phyloP scores from a whole-genome alignment of 2,797 vertebrate genomes.

The Xerus rutilus region DNA sequence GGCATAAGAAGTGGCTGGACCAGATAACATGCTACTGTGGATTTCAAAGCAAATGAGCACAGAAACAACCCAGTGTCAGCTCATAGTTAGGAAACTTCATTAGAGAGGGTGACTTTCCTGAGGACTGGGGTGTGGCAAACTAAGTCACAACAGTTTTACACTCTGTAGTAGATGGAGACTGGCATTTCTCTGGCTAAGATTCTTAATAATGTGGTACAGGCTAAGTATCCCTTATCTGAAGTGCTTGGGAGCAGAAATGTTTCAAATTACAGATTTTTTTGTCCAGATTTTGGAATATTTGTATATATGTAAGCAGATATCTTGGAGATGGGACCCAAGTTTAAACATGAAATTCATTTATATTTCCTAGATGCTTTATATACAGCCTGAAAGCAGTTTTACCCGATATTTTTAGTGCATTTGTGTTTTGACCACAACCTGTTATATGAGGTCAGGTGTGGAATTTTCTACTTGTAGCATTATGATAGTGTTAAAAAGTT shows the following conservation, averaged over 20 bases:
- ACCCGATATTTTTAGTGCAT: neutral
- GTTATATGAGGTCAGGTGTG: neutral
- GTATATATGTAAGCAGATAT: neutral
- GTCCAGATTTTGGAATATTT: neutral
- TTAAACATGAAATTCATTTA: neutral
- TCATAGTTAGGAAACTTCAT: neutral
- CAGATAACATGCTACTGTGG: constrained; percentile 51
- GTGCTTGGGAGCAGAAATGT: neutral
- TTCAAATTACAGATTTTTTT: neutral
- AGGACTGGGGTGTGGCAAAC: neutral
- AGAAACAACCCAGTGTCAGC: neutral
- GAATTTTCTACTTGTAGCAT: neutral
- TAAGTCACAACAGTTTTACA: neutral
- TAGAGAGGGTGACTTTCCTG: constrained; percentile 1
- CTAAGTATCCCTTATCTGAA: neutral
- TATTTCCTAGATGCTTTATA: neutral
- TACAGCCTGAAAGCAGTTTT: neutral
- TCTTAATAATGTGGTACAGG: neutral
- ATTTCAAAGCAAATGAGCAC: constrained; percentile 65
- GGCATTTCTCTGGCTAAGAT: neutral
- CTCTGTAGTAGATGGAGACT: neutral
- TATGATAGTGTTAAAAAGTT: neutral
- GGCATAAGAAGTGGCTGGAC: constrained; percentile 57
- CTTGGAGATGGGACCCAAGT: neutral
- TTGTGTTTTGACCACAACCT: neutral